phyloP scores from a whole-genome alignment of 2,113 vertebrate genomes.

The Crocuta crocuta region DNA sequence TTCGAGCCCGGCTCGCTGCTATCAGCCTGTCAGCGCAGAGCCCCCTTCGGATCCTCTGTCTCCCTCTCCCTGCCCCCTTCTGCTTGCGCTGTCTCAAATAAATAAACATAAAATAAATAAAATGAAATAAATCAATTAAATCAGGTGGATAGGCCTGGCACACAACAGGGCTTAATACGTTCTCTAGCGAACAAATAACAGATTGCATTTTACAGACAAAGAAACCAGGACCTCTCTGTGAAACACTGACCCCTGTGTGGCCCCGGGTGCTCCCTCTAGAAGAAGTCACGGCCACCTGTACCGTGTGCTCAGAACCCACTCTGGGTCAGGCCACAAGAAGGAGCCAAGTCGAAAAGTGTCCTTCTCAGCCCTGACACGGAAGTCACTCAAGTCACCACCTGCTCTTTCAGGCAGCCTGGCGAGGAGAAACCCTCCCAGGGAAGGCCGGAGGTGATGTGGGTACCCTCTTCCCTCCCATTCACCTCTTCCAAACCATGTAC shows the following conservation, averaged over 20 bases:
- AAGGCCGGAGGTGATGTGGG: neutral
- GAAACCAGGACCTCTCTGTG: neutral
- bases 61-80: too few relatives aligned
- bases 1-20: too few relatives aligned
- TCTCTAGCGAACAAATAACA: neutral
- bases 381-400: neutral
- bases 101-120: too few relatives aligned
- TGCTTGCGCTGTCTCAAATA: too few relatives aligned
- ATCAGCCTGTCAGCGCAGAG: too few relatives aligned
- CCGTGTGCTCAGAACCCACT: neutral
- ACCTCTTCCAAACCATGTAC: neutral
- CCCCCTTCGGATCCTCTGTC: too few relatives aligned
- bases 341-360: neutral
- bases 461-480: neutral
- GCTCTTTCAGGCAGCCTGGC: neutral
- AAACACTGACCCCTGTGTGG: neutral
- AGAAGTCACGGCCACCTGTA: neutral
- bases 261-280: neutral
- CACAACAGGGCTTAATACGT: rapidly evolving
- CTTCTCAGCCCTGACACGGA: neutral
- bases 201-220: neutral
- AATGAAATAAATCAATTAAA: too few relatives aligned
- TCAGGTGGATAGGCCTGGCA: neutral
- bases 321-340: neutral
- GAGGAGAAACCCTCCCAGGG: neutral